Evolutionary conservation across 2,797 vertebrate genomes (phyloP).

Genomic region (Leuciscus waleckii): DNA sequence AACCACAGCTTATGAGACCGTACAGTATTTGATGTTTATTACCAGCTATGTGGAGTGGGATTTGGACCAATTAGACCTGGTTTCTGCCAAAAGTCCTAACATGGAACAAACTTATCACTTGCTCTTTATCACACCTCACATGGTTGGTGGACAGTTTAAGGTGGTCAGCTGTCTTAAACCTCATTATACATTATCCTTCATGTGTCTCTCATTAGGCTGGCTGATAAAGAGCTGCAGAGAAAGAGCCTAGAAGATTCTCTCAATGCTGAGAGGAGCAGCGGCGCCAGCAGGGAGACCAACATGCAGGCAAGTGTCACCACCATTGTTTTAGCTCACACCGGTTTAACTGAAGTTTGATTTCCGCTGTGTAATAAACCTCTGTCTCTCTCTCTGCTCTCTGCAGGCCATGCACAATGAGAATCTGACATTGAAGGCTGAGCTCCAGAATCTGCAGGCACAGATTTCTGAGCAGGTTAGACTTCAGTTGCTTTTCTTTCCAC

Average conservation of each 20-base stretch:
- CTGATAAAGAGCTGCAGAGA: constrained; percentile 93
- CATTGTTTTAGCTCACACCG: constrained; percentile 29
- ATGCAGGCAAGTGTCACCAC: constrained; percentile 85
- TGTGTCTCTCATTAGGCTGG: constrained; percentile 78
- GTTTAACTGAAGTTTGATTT: neutral
- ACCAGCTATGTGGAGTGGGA: neutral
- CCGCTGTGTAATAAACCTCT: constrained; percentile 52
- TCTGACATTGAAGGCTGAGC: constrained; percentile 87
- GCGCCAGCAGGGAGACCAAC: constrained; percentile 89
- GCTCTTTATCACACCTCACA: neutral
- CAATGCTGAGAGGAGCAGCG: constrained; percentile 88
- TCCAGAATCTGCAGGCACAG: constrained; percentile 89
- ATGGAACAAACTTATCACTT: neutral
- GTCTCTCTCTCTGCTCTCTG: constrained; percentile 19
- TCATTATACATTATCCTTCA: neutral
- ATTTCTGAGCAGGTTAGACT: constrained; percentile 89
- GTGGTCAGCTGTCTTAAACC: neutral
- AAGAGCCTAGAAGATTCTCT: constrained; percentile 94
- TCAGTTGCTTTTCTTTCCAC: neutral
- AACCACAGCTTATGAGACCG: neutral
- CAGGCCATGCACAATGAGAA: constrained; percentile 94
- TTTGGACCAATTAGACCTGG: neutral
- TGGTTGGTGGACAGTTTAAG: neutral
- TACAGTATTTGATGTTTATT: neutral
- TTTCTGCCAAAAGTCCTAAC: neutral